Base-by-base conservation (phyloP, 1,140 invertebrate genomes). In the Meloidogyne floridensis region DNA sequence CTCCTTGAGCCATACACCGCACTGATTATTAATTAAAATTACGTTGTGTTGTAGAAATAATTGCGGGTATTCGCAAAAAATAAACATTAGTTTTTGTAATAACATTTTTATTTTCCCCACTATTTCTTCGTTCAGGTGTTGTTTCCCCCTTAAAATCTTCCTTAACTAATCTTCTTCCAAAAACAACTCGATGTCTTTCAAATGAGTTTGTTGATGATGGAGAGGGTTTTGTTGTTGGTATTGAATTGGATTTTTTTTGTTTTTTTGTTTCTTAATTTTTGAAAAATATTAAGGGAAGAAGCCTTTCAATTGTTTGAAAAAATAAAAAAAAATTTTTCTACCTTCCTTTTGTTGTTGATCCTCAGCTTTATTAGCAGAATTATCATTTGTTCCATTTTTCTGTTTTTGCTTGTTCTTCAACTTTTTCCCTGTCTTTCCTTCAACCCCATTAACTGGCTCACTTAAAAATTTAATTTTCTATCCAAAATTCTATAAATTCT, bases 1-100 rank as follows among this genome's bases (percentile, higher is more conserved):
- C 20, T 20, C 20, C 20, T 1, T 20, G 20, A 20, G 20, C 20
- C 20, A 20, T 20, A 20, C 20, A 20, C 20, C 0, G 20, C 20
- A 20, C 20, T 20, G 20, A 20, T 8, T 54, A 9, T 8, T 15
- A 42, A n/a, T 75, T 47, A 75, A n/a, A 32, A 32, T 77, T 32
- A 77, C 75, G 15, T n/a, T 77, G 32, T n/a, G 69, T 77, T 77
- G 75, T 77, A 7, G 75, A 47, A n/a, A 77, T 53, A 56, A 77
- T 53, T 13, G 75, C 4, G 2, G 75, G 75, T 42, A 77, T 69
- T 77, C 43, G 47, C 56, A 77, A 42, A 69, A 77, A 56, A 32
- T 15, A 32, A 56, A 77, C 75, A n/a, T 77, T 59, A 4, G 15
- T 42, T 42, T 65, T 77, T 42, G 13, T 69, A 2, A 77, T 13